These are phyloP conservation scores for Drosophila picticornis DNA, from an alignment of 2,888 invertebrate genomes.

Conservation along the genomic window DNA sequence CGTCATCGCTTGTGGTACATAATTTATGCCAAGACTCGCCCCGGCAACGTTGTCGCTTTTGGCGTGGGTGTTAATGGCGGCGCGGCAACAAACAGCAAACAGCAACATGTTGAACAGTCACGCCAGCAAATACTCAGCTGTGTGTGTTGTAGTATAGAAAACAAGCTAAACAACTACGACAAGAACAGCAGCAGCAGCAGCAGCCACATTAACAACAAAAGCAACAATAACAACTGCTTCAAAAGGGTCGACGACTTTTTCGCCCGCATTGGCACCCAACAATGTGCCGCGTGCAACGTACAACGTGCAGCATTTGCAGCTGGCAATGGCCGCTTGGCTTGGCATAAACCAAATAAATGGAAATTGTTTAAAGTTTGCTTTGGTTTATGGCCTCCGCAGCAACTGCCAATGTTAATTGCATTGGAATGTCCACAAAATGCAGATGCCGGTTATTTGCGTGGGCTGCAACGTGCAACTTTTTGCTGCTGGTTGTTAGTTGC, in stretches of 20 bases:
- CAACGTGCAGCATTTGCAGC: slow-evolving; percentile 55
- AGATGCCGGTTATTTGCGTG: slow-evolving; percentile 65
- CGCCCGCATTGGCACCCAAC: slow-evolving; percentile 76
- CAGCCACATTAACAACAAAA: slow-evolving; percentile 36
- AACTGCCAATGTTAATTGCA: slow-evolving; percentile 74
- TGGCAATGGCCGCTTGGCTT: slow-evolving; percentile 67
- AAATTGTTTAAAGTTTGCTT: slow-evolving; percentile 81
- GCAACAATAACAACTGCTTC: slow-evolving; percentile 48
- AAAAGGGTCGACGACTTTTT: slow-evolving; percentile 78
- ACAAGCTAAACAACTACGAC: slow-evolving; percentile 71
- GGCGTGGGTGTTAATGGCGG: slow-evolving; percentile 77
- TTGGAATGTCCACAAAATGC: slow-evolving; percentile 66
- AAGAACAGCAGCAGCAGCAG: slow-evolving; percentile 54
- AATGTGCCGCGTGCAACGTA: slow-evolving; percentile 41
- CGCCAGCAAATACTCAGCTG: slow-evolving; percentile 70
- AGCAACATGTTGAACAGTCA: slow-evolving; percentile 49
- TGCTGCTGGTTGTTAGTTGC: slow-evolving; percentile 19
- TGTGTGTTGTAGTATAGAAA: slow-evolving; percentile 51
- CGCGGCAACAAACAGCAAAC: slow-evolving; percentile 61
- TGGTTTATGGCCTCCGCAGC: slow-evolving; percentile 75
- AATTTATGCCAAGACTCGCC: slow-evolving; percentile 79
- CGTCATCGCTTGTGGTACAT: slow-evolving; percentile 79
- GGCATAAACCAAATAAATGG: slow-evolving; percentile 80
- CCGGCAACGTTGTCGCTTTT: slow-evolving; percentile 30
- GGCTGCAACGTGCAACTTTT: slow-evolving; percentile 28